Percentiles rank a stretch among this genome's conserved stretches.
phyloP scores from a whole-genome alignment of 2,797 vertebrate species.

The Tadarida brasiliensis region DNA sequence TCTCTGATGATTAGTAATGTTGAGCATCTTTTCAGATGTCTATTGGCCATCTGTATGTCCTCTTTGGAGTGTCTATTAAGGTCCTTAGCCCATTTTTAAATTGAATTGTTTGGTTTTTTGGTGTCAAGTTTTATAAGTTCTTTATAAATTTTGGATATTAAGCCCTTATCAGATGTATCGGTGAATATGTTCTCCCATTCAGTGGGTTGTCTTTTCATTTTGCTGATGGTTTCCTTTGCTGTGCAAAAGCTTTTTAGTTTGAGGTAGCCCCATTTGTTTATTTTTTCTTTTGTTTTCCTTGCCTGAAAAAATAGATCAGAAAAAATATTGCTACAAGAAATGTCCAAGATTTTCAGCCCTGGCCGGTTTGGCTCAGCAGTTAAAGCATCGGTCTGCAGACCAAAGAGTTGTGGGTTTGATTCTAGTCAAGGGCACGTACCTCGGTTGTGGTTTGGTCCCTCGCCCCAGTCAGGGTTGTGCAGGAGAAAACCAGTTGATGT shows the following conservation, averaged over 20 bases:
- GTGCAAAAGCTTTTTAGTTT: neutral
- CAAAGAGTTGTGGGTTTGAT: too few species aligned
- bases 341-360: neutral
- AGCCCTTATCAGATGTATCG: neutral
- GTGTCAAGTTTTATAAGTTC: neutral
- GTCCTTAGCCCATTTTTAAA: neutral
- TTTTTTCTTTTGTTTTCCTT: neutral
- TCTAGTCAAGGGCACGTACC: too few species aligned
- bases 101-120: neutral
- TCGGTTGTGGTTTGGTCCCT: too few species aligned
- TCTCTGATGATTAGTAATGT: neutral
- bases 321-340: neutral
- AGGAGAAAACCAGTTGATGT: too few species aligned
- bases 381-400: too few species aligned
- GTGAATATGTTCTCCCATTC: neutral
- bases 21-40: neutral
- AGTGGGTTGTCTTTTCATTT: neutral
- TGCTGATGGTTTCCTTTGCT: neutral
- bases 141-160: neutral
- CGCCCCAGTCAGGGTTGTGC: too few species aligned
- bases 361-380: too few species aligned
- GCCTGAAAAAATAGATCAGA: neutral
- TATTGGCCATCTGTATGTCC: neutral
- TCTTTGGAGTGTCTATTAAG: neutral
- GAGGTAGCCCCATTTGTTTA: neutral